Conservation (phyloP, 1,140 invertebrate species). For the Xylocopa sonorina region DNA sequence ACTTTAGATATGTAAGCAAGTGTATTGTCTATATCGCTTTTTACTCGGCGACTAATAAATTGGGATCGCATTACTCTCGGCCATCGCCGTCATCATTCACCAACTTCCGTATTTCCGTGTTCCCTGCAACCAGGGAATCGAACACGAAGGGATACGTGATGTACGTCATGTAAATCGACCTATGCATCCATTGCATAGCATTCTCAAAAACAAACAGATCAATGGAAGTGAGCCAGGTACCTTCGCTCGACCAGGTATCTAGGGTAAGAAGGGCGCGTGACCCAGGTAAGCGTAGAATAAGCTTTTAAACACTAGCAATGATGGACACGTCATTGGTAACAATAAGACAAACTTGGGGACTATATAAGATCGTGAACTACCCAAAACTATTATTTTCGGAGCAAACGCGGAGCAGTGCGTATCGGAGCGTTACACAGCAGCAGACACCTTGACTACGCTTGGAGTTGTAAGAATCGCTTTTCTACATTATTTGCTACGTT, state of each 20-base stretch:
- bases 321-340: not conserved
- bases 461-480: not conserved
- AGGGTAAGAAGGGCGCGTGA: too few species aligned
- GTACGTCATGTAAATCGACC: not conserved
- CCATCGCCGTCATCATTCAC: not conserved
- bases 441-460: not conserved
- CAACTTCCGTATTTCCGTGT: too few species aligned
- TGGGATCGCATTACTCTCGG: conserved; percentile 1
- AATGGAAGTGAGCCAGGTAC: not conserved
- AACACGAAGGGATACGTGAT: not conserved
- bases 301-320: not conserved
- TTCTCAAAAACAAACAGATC: not conserved
- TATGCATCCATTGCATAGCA: not conserved
- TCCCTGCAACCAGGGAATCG: not conserved
- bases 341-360: not conserved
- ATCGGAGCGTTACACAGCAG: not conserved
- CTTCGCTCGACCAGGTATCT: not conserved
- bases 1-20: conserved; percentile 63
- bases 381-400: not conserved
- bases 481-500: not conserved
- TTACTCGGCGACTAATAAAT: conserved; percentile 47
- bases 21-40: conserved; percentile 41
- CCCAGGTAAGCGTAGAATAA: not conserved
- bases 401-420: not conserved
- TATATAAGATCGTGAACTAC: conserved; percentile 13